A percentile compares a stretch with the other conserved stretches of the same genome.
Conservation (phyloP, 2,113 vertebrate species). For the Carlito syrichta region DNA sequence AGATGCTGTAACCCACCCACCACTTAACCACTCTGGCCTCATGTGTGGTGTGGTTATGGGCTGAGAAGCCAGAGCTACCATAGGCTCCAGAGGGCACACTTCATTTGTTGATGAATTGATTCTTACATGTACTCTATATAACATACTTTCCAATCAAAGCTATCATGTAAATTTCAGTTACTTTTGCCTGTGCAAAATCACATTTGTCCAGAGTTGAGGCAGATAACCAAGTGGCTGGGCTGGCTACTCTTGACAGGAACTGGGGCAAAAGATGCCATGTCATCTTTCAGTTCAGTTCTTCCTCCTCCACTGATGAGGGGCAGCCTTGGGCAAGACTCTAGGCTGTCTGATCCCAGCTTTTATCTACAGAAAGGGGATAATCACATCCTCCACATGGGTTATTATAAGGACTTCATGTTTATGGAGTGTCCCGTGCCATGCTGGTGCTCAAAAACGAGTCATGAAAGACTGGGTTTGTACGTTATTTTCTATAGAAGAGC, state of each 20-base stretch:
- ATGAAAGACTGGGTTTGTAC: neutral
- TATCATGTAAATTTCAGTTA: neutral
- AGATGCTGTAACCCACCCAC: neutral
- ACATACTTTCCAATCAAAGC: slow-evolving; percentile 6
- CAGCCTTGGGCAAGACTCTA: neutral
- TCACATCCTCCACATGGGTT: no score
- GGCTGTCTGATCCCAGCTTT: neutral
- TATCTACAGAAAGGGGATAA: neutral
- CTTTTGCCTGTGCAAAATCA: neutral
- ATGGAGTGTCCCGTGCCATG: neutral
- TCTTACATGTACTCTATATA: neutral
- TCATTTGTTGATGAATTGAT: slow-evolving; percentile 25
- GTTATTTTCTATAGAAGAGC: neutral
- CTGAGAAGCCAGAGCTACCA: neutral
- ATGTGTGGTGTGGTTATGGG: neutral
- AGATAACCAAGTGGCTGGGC: neutral
- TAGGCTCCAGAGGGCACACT: neutral
- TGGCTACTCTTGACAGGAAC: neutral
- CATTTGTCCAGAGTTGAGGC: neutral
- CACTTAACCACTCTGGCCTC: neutral
- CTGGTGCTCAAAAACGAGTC: no score
- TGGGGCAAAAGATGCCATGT: neutral
- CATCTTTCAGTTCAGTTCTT: neutral
- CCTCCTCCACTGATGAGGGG: neutral
- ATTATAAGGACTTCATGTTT: neutral